Evolutionary conservation across 2,888 invertebrate genomes (phyloP).

Genomic region (Oasisia sp.): DNA sequence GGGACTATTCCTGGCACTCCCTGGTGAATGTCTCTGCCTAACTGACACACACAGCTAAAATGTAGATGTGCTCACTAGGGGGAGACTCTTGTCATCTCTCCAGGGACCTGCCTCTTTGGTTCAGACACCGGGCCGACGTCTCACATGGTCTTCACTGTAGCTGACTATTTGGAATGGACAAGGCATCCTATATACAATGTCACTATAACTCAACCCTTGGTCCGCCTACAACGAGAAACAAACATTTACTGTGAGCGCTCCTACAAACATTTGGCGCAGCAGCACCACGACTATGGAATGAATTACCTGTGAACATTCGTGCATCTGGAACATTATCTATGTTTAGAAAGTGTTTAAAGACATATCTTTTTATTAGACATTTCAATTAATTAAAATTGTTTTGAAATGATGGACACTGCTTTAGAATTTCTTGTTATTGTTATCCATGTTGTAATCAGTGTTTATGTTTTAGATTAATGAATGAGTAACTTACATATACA

Average conservation of each 20-base stretch:
- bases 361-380: no score
- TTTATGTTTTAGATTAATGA: no score
- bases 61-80: not conserved
- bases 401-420: no score
- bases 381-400: no score
- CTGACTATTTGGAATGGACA: constrained; percentile 1
- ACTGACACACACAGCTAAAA: not conserved
- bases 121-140: not conserved
- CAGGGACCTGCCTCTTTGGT: not conserved
- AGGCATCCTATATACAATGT: not conserved
- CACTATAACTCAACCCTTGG: constrained; percentile 9
- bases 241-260: not conserved
- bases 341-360: no score
- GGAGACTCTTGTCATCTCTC: not conserved
- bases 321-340: no score
- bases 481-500: no score
- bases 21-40: not conserved
- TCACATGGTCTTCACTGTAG: not conserved
- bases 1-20: not conserved
- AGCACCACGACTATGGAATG: no score
- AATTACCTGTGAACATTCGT: no score
- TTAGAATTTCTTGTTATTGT: no score
- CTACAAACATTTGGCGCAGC: not conserved
- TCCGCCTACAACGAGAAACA: not conserved
- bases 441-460: no score